Base-by-base conservation (phyloP, 2,888 invertebrate species). In the Melitaea athalia region DNA sequence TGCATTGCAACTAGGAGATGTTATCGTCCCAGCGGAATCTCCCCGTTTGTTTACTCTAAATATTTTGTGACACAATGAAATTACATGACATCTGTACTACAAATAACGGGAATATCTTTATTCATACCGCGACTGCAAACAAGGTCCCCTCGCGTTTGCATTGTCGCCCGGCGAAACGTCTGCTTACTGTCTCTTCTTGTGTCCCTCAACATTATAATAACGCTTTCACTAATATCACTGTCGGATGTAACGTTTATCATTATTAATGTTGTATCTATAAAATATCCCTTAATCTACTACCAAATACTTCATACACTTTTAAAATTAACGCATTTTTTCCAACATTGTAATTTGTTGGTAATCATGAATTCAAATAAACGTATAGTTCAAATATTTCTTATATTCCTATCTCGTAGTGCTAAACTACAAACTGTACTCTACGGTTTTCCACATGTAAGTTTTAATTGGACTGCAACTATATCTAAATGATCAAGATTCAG, bases 61-160 rank as follows among this genome's bases (percentile, higher is more conserved):
- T 91, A 91, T 92, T 91, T 90, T 85, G 84, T 84, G 88, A 85
- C 89, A 92, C 91, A 92, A 92, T 92, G 88, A 92, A 87, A 92
- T 92, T 91, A 92, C 92, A 92, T 92, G 92, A 92, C 92, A 92
- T 92, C 92, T 92, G 92, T 91, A 92, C 82, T 87, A 89, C 92
- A 92, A 92, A 92, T 92, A 92, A 91, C 90, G 88, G 86, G 90
- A 87, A 91, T 92, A 92, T 92, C 92, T 92, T 92, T 92, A 92
- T 92, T 92, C 92, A 92, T 92, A 88, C 86, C 86, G 83, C 88
- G 87, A 76, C 83, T 78, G 86, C 89, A 89, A 90, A 90, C 85
- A 87, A 68, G 80, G 80, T 81, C 91, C 91, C 92, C 91, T 89
- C 85, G 81, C 82, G 74, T 82, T 82, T 79, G 81, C 78, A 84